Evolutionary conservation across 2,113 vertebrate species (phyloP).

Genomic region (Mystacornis crossleyi): DNA sequence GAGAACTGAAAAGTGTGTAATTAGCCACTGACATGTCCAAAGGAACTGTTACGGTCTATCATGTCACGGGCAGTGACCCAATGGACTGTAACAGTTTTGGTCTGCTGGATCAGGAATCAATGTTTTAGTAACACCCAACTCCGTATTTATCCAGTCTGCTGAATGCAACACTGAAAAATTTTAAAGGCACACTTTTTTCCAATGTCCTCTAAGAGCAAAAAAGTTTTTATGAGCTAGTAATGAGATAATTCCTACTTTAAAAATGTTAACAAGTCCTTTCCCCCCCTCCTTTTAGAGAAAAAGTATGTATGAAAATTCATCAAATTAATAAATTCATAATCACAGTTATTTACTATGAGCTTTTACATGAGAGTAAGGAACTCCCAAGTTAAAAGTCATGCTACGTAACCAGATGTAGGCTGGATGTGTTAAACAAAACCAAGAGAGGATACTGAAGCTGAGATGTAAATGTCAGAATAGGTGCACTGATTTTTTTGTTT

Average conservation of each 20-base stretch:
- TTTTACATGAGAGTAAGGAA: not conserved
- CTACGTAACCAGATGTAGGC: not conserved
- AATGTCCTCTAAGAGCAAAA: not conserved
- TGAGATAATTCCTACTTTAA: not conserved
- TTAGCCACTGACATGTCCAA: slow-evolving; percentile 65
- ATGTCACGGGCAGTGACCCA: slow-evolving; percentile 36
- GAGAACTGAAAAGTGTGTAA: slow-evolving; percentile 39
- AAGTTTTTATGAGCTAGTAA: not conserved
- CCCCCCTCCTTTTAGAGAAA: not conserved
- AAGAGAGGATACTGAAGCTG: not conserved
- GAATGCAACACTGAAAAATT: not conserved
- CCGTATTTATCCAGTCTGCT: slow-evolving; percentile 44
- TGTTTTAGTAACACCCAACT: slow-evolving; percentile 55
- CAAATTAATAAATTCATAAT: not conserved
- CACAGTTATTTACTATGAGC: not conserved
- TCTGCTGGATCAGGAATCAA: slow-evolving; percentile 55
- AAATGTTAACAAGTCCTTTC: not conserved
- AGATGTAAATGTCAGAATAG: not conserved
- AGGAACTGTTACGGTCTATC: slow-evolving; percentile 56
- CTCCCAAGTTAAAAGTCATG: not conserved
- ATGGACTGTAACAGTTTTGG: slow-evolving; percentile 51
- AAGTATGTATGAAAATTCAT: not conserved
- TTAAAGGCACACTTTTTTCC: not conserved
- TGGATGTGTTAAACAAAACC: not conserved
- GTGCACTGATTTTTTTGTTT: not conserved